Base-by-base conservation (phyloP, 2,797 vertebrate genomes). In the Gobio occitaniae region DNA sequence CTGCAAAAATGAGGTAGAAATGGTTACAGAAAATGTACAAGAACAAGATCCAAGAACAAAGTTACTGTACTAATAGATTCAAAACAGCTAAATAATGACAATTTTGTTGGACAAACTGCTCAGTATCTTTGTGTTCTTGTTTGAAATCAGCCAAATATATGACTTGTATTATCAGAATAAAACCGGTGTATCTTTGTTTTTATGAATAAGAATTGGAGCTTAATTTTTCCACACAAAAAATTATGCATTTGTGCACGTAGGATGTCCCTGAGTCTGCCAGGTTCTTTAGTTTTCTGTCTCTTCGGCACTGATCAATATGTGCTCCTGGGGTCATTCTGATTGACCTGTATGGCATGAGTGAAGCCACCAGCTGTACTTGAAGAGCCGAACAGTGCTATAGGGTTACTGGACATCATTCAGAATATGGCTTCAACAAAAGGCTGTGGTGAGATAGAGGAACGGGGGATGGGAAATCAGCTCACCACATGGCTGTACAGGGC, bases 1-100 rank as follows among this genome's bases (percentile, higher is more conserved):
- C 96, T 95, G 93, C 95, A 95, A 97, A 90, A 97, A 97, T 97
- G 97, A 99, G 98, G 98, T 99, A 99, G 98, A 99, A 98, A 97
- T 97, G 97, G 97, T 98, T 97, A 97, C 96, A 98, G 95, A 97
- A 96, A 95, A 95, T 95, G 91, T 95, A 96, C 94, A 95, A 94
- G 91, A 95, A 96, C 95, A 94, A 94, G 90, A 95, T 94, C 93
- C 92, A 92, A 94, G 89, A 94, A 93, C 90, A 94, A 94, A 92
- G 87, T 93, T 93, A 94, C 93, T 86, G 91, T 84, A 87, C 93
- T 92, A 95, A 93, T 87, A 92, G 90, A 92, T 92, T 90, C 89
- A 93, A 89, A 94, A 94, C 90, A 91, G 91, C 89, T 92, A 92
- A 92, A 88, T 92, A 94, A 94, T 90, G 86, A 90, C 88, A 86